Percentiles rank a stretch among this genome's conserved stretches.
These are phyloP conservation scores for Silvanus unidentatus DNA, from an alignment of 2,888 invertebrate species.

Conservation along the genomic window DNA sequence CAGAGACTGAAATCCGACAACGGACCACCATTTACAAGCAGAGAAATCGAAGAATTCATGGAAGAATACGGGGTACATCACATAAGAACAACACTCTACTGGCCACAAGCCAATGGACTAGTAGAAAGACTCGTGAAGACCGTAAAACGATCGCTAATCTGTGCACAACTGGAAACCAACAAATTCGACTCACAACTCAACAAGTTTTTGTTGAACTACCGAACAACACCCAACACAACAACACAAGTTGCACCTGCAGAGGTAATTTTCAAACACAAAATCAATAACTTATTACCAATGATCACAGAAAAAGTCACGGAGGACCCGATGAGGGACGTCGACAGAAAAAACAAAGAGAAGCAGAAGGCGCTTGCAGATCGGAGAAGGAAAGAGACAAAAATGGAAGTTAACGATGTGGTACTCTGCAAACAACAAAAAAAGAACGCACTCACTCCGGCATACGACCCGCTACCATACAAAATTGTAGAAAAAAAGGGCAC, in stretches of 20 bases:
- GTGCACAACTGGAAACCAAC: constrained; percentile 7
- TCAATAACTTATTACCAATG: constrained; percentile 7
- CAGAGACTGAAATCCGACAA: constrained; percentile 12
- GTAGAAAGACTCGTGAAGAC: constrained; percentile 17
- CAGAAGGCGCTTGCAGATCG: no score
- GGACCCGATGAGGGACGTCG: background rate
- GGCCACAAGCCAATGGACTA: constrained; percentile 20
- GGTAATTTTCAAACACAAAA: constrained; percentile 8
- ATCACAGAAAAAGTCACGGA: background rate
- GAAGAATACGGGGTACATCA: constrained; percentile 12
- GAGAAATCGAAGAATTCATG: constrained; percentile 11
- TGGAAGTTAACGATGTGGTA: constrained; percentile 10
- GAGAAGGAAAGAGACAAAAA: constrained; percentile 5
- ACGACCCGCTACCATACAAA: constrained; percentile 9
- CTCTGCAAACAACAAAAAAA: constrained; percentile 8
- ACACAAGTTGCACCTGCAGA: constrained; percentile 9
- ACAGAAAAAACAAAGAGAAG: constrained; percentile 1
- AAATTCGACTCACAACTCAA: constrained; percentile 7
- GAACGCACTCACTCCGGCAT: constrained; percentile 6
- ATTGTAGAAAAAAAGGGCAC: constrained; percentile 6
- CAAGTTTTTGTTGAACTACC: constrained; percentile 11
- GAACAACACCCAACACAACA: constrained; percentile 11
- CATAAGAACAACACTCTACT: constrained; percentile 14
- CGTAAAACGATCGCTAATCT: background rate
- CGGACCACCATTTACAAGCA: constrained; percentile 15